Percentiles rank a stretch among this genome's conserved stretches.
These are phyloP conservation scores for Phortica okadai DNA, from an alignment of 2,888 invertebrate genomes.

Conservation along the genomic window DNA sequence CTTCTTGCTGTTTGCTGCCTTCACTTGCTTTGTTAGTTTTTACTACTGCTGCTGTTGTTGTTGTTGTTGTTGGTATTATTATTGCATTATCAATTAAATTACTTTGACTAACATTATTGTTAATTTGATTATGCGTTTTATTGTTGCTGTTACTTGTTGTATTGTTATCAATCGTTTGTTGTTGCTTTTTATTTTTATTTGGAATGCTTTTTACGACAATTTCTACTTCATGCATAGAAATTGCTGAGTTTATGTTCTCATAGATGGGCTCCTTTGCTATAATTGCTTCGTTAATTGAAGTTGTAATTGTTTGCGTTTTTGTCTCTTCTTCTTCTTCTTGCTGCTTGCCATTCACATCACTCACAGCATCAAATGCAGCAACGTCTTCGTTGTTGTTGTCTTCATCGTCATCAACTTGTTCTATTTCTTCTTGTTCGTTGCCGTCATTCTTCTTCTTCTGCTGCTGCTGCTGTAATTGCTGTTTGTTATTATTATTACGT, in stretches of 20 bases:
- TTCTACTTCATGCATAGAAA: conserved; percentile 68
- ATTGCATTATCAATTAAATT: conserved; percentile 48
- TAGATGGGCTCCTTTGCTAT: conserved; percentile 75
- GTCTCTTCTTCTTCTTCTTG: conserved; percentile 58
- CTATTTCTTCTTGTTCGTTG: conserved; percentile 27
- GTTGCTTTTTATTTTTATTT: conserved; percentile 30
- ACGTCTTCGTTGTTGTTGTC: conserved; percentile 1
- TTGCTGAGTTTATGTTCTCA: conserved; percentile 73
- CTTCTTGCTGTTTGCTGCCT: conserved; percentile 12
- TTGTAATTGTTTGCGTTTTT: conserved; percentile 38
- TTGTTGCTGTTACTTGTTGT: conserved; percentile 54
- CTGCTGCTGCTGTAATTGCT: conserved; percentile 30
- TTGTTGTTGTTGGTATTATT: conserved; percentile 46
- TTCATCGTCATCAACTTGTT: conserved; percentile 4
- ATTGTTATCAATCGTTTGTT: conserved; percentile 55
- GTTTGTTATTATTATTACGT: conserved; percentile 34
- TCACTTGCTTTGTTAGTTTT: conserved; percentile 17
- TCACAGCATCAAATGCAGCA: conserved; percentile 26
- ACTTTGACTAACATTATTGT: conserved; percentile 44
- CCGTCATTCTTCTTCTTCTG: conserved; percentile 34
- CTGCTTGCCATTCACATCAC: conserved; percentile 56
- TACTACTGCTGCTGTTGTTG: conserved; percentile 31
- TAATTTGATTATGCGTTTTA: conserved; percentile 40
- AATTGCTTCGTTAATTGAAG: conserved; percentile 22
- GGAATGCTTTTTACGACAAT: conserved; percentile 50